A percentile compares a stretch with the other conserved stretches of the same genome.
Conservation (phyloP, 1,140 invertebrate genomes). For the Drosophila burlai region DNA sequence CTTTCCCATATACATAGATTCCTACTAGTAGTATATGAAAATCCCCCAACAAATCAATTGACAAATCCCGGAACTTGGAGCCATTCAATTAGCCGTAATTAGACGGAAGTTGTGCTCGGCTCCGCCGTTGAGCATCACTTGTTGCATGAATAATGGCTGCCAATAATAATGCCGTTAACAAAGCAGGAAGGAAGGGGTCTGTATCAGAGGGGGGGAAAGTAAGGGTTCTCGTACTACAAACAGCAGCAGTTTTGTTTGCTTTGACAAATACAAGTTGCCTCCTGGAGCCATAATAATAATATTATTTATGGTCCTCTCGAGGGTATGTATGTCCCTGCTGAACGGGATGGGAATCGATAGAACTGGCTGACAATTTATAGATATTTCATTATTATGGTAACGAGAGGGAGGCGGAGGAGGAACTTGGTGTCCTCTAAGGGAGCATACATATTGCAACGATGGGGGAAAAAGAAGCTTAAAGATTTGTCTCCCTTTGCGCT, state of each 20-base stretch:
- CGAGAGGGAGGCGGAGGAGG: neutral
- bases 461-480: slow-evolving; percentile 35
- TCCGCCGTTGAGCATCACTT: slow-evolving; percentile 48
- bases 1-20: neutral
- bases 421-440: slow-evolving; percentile 11
- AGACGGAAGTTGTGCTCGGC: slow-evolving; percentile 29
- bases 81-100: slow-evolving; percentile 60
- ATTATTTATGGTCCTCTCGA: slow-evolving; percentile 70
- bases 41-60: slow-evolving; percentile 45
- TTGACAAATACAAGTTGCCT: slow-evolving; percentile 78
- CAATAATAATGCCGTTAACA: slow-evolving; percentile 52
- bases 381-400: slow-evolving; percentile 67
- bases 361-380: slow-evolving; percentile 55
- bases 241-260: slow-evolving; percentile 60
- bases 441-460: slow-evolving; percentile 48
- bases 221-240: slow-evolving; percentile 18
- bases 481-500: slow-evolving; percentile 34
- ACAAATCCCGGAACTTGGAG: slow-evolving; percentile 13
- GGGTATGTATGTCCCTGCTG: slow-evolving; percentile 2
- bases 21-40: neutral
- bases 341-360: slow-evolving; percentile 26
- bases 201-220: neutral
- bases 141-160: slow-evolving; percentile 71
- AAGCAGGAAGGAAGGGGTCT: neutral
- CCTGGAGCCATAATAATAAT: slow-evolving; percentile 79